Evolutionary conservation across 2,888 invertebrate species (phyloP).

Genomic region (Synergus japonicus): DNA sequence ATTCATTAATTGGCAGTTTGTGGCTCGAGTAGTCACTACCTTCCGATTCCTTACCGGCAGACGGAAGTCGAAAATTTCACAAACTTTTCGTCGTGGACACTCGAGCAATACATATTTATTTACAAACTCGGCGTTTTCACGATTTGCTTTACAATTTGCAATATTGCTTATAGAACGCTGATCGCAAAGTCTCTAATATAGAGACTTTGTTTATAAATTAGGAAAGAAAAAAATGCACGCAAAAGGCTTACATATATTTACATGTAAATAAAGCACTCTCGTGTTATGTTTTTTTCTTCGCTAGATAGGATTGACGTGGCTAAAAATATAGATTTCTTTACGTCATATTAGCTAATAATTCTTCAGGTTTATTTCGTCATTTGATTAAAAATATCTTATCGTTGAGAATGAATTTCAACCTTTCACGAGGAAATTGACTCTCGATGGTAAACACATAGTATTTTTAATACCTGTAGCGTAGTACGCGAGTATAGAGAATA

Average conservation of each 20-base stretch:
- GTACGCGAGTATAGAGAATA: slow-evolving; percentile 8
- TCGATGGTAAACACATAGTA: not conserved
- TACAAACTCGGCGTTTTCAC: slow-evolving; percentile 20
- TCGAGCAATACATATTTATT: slow-evolving; percentile 18
- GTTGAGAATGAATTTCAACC: slow-evolving; percentile 1
- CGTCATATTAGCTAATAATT: slow-evolving; percentile 14
- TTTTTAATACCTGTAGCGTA: not conserved
- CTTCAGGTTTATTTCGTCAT: slow-evolving; percentile 19
- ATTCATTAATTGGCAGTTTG: slow-evolving; percentile 39
- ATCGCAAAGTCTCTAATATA: slow-evolving; percentile 36
- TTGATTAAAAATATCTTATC: slow-evolving; percentile 36
- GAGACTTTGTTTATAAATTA: slow-evolving; percentile 16
- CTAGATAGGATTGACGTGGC: slow-evolving; percentile 9
- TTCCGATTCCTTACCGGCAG: not conserved
- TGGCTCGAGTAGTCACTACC: slow-evolving; percentile 1
- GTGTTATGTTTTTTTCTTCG: slow-evolving; percentile 7
- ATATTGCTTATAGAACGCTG: not conserved
- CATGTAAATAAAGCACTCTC: slow-evolving; percentile 6
- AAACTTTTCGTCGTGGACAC: not conserved
- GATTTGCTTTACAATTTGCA: not conserved
- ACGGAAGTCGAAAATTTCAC: not conserved
- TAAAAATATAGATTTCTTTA: slow-evolving; percentile 39
- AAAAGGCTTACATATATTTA: slow-evolving; percentile 23
- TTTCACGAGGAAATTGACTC: not conserved
- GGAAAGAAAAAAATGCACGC: slow-evolving; percentile 1